Evolutionary conservation across 35 echinoderm and acorn worm species (phyloP).

Genomic region (Ophiothrix spiculata): DNA sequence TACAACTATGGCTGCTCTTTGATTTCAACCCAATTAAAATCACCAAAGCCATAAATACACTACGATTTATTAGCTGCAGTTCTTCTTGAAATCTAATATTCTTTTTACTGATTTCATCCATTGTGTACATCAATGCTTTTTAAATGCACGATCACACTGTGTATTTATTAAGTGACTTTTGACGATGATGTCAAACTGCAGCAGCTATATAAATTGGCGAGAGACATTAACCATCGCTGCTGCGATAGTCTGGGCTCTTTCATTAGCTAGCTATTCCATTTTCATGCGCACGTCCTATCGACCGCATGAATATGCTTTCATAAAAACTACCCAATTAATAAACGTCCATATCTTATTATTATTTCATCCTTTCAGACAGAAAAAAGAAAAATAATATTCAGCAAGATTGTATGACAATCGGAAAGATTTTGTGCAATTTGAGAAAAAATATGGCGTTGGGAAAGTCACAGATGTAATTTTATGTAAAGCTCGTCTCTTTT

Average conservation of each 20-base stretch:
- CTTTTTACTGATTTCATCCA: background rate
- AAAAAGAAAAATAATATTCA: no score
- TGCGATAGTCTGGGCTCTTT: background rate
- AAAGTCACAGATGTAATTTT: no score
- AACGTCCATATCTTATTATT: background rate
- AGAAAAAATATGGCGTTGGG: no score
- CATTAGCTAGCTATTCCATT: background rate
- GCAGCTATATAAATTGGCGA: background rate
- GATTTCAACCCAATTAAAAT: background rate
- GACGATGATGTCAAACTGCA: background rate
- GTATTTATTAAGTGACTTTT: background rate
- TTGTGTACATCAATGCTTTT: background rate
- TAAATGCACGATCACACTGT: background rate
- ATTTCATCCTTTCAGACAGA: no score
- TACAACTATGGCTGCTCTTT: background rate
- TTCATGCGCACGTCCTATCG: constrained; percentile 4
- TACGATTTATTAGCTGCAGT: background rate
- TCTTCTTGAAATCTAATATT: background rate
- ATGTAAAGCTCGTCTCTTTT: no score
- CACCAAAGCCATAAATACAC: background rate
- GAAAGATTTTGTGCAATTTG: no score
- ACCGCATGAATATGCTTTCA: background rate
- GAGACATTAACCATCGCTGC: background rate
- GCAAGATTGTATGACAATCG: no score
- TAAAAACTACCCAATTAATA: background rate